A percentile compares a stretch with the other conserved stretches of the same genome.
Conservation (phyloP, 2,113 vertebrate species). For the Halcyon malimbica region DNA sequence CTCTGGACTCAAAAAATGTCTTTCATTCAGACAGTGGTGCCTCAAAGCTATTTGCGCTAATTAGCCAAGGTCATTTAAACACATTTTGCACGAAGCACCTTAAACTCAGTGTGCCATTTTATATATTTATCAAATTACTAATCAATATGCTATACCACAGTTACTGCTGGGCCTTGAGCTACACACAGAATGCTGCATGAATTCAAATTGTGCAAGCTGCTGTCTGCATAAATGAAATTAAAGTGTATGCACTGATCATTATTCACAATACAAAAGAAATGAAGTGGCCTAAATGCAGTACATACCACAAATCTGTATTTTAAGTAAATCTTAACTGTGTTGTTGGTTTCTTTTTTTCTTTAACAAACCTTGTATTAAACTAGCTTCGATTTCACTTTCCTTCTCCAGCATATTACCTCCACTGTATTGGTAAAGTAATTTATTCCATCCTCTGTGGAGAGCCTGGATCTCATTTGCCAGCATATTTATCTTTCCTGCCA, state of each 20-base stretch:
- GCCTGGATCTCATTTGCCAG: constrained; percentile 83
- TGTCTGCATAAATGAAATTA: constrained; percentile 71
- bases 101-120: constrained; percentile 73
- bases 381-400: constrained; percentile 80
- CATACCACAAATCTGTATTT: constrained; percentile 50
- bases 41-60: constrained; percentile 71
- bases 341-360: constrained; percentile 25
- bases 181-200: constrained; percentile 62
- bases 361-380: constrained; percentile 75
- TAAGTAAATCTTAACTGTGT: constrained; percentile 64
- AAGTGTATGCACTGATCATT: constrained; percentile 50
- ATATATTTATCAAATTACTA: constrained; percentile 82
- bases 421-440: constrained; percentile 83
- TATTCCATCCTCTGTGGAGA: constrained; percentile 83
- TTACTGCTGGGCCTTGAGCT: constrained; percentile 67
- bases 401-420: constrained; percentile 76
- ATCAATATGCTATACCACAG: constrained; percentile 80
- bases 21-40: constrained; percentile 53
- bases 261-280: constrained; percentile 47
- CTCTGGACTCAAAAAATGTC: constrained; percentile 56
- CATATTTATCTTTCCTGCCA: constrained; percentile 86
- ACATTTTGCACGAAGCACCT: constrained; percentile 80
- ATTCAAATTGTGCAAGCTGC: constrained; percentile 75
- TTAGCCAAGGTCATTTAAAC: constrained; percentile 81
- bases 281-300: constrained; percentile 39